Conservation (phyloP, 1,140 invertebrate species). For the Halesus radiatus region DNA sequence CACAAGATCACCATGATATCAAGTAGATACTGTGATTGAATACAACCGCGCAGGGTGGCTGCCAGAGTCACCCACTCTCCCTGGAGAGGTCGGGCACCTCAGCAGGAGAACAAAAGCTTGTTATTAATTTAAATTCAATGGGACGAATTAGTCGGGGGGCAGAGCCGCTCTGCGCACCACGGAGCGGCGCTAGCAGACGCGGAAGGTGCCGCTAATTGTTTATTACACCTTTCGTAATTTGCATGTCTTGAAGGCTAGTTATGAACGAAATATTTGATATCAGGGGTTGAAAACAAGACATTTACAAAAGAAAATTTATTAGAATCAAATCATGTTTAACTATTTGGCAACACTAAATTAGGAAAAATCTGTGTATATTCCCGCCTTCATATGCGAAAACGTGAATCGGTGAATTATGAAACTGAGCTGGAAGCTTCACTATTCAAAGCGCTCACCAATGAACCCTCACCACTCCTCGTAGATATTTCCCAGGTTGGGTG, state of each 20-base stretch:
- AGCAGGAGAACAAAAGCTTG: constrained; percentile 42
- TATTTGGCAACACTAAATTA: too few relatives aligned
- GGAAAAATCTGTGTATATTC: too few relatives aligned
- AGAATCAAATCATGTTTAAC: too few relatives aligned
- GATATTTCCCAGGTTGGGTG: too few relatives aligned
- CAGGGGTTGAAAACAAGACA: background rate
- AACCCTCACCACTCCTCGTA: too few relatives aligned
- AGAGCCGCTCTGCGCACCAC: constrained; percentile 3
- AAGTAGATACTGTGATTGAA: background rate
- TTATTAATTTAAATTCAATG: constrained; percentile 55
- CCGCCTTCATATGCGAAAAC: too few relatives aligned
- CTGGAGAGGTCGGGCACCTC: constrained; percentile 15
- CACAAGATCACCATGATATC: too few relatives aligned
- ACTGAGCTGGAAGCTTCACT: too few relatives aligned
- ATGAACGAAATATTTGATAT: constrained; percentile 30
- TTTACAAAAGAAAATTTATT: background rate
- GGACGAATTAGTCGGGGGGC: constrained; percentile 43
- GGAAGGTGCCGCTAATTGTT: constrained; percentile 54
- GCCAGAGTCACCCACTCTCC: constrained; percentile 40
- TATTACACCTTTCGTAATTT: constrained; percentile 51
- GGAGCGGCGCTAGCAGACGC: constrained; percentile 50
- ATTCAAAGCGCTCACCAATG: too few relatives aligned
- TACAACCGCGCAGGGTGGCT: constrained; percentile 34
- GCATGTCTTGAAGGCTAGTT: constrained; percentile 43
- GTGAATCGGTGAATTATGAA: too few relatives aligned